Evolutionary conservation across 2,888 invertebrate species (phyloP), one percentile per base, ranked within the genome.

Genomic region (Strigamia transsilvanica): DNA sequence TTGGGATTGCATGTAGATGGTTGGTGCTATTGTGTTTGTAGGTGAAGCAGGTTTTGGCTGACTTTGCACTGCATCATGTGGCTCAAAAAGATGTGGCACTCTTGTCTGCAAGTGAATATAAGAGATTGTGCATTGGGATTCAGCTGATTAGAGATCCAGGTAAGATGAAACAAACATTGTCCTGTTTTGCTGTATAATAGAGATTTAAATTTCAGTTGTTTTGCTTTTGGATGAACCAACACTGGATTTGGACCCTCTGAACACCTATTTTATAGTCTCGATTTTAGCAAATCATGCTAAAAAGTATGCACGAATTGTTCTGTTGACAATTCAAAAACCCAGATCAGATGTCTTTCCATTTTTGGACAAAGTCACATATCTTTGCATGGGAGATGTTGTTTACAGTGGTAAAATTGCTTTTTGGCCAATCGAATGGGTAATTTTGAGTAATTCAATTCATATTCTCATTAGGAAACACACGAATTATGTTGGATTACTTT

Each of bases 301-400:
- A 86, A 95, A 96, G 87, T 94, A 96, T 84, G 94, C 95, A 9
- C 93, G 97, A 1, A 95, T 96, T 46, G 95, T 97, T 46, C 91
- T 98, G 82, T 89, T 98, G 5, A 97, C 97, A 0, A 93, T 97
- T 93, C 96, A 97, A 87, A 96, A 96, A 85, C 97, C 98, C 0
- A 90, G 98, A 86, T 93, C 95, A 80, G 98, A 99, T 88, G 97
- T 99, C 0, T 95, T 98, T 87, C 98, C 98, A 7, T 96, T 98
- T 88, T 91, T 99, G 85, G 97, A 98, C 88, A 91, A 95, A 42
- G 95, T 97, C 0, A 92, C 97, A 3, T 94, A 97, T 86, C 90
- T 98, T 5, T 97, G 97, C 85, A 90, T 97, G 51, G 87, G 90
- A 18, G 87, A 89, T 82, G 86, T 89, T 32, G 88, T 89, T 4